Evolutionary conservation across 2,888 invertebrate genomes (phyloP), one percentile per base, ranked within the genome.

Genomic region (Micropterix aruncella): DNA sequence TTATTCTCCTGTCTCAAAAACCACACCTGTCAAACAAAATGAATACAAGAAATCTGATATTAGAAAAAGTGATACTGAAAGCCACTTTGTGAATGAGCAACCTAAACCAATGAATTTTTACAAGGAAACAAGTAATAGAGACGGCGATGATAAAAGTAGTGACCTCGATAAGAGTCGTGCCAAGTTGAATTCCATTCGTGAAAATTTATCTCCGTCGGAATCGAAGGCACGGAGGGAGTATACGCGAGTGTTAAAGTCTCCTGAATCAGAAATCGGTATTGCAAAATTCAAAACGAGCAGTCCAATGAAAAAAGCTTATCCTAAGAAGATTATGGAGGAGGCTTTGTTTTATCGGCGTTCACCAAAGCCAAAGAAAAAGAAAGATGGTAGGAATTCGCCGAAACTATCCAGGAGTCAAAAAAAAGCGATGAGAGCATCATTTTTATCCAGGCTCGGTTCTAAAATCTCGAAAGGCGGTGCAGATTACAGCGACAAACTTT

Each of bases 81-180:
- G n/a, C n/a, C n/a, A n/a, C n/a, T n/a, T n/a, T n/a, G n/a, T n/a
- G n/a, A n/a, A n/a, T n/a, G n/a, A n/a, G n/a, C n/a, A n/a, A n/a
- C n/a, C n/a, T n/a, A n/a, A n/a, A 12, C 27, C 27, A 7, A 50
- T 48, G 38, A 50, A 53, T 16, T 40, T 45, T 12, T 52, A 48
- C 40, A 46, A 47, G 40, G 46, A 49, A 38, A 19, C 42, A 19
- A 37, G 37, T 14, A 40, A 44, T 12, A 41, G 18, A 14, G 42
- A 27, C 2, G 36, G 37, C 17, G 9, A 27, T 16, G 19, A 7
- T n/a, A 44, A 47, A 42, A 37, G 44, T 37, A 44, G 17, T 27
- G 12, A 39, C 7, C 19, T 27, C 16, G 42, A 48, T 3, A 18
- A 40, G 12, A 19, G 4, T n/a, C 41, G 15, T 36, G 19, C 1